These are phyloP conservation scores for Orchesella cincta DNA, from an alignment of 1,140 invertebrate genomes.

Conservation along the genomic window DNA sequence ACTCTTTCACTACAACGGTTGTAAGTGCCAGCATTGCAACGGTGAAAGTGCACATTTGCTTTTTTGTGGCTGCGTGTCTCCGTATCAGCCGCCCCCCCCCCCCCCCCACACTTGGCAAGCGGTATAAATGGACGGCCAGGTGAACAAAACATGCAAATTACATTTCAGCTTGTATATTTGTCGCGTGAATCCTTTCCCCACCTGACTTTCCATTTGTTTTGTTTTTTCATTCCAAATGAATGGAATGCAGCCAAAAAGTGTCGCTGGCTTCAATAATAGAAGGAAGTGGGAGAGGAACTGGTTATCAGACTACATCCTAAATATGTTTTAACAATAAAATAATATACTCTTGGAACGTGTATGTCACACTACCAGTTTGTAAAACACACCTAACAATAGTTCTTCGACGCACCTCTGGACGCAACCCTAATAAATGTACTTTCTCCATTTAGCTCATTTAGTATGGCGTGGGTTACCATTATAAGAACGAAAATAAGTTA, in stretches of 20 bases:
- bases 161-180: conserved; percentile 3
- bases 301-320: background rate
- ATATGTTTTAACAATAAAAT: too few relatives aligned
- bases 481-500: too few relatives aligned
- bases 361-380: too few relatives aligned
- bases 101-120: too few relatives aligned
- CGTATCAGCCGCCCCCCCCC: too few relatives aligned
- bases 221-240: conserved; percentile 1
- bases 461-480: too few relatives aligned
- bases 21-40: background rate
- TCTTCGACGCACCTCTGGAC: too few relatives aligned
- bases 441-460: too few relatives aligned
- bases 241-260: background rate
- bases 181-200: background rate
- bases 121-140: background rate
- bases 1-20: conserved; percentile 1
- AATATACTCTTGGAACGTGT: background rate
- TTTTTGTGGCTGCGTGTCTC: background rate
- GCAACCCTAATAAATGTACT: too few relatives aligned
- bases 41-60: conserved; percentile 8
- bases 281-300: background rate
- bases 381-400: too few relatives aligned
- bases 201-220: background rate
- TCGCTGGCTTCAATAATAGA: background rate
- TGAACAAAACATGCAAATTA: background rate